Conservation (phyloP, 2,797 vertebrate species). For the Sandelia bainsii region DNA sequence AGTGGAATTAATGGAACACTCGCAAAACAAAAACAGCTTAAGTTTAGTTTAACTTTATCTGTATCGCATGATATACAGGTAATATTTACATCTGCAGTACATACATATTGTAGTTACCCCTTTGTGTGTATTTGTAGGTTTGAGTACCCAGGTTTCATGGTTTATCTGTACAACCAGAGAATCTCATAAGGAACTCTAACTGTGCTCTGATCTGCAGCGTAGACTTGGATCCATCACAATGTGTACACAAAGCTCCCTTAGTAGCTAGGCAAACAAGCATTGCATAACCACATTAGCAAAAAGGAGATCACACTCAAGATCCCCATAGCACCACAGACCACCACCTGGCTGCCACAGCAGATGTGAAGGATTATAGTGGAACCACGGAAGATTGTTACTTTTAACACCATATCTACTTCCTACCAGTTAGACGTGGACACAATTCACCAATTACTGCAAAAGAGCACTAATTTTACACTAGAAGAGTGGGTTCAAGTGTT, state of each 20-base stretch:
- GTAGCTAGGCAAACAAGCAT: constrained; percentile 66
- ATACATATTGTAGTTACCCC: no score
- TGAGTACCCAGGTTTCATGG: neutral
- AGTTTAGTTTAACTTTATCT: no score
- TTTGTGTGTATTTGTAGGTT: no score
- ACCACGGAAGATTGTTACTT: neutral
- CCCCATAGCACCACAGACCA: constrained; percentile 25
- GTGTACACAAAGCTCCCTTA: constrained; percentile 57
- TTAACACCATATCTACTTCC: neutral
- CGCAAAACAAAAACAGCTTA: no score
- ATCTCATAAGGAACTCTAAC: neutral
- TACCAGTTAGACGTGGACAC: neutral
- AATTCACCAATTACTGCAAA: neutral
- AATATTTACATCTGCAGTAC: no score
- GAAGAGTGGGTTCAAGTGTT: constrained; percentile 11
- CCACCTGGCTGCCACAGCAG: constrained; percentile 31
- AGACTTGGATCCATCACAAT: constrained; percentile 33
- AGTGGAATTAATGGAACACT: no score
- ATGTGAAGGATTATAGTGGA: constrained; percentile 5
- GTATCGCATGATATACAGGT: no score
- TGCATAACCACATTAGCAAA: constrained; percentile 71
- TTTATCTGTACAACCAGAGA: neutral
- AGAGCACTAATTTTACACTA: neutral
- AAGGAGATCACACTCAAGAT: constrained; percentile 46
- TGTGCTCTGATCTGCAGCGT: constrained; percentile 25